Conservation (phyloP, 1,140 invertebrate genomes). For the Drosophila yakuba region DNA sequence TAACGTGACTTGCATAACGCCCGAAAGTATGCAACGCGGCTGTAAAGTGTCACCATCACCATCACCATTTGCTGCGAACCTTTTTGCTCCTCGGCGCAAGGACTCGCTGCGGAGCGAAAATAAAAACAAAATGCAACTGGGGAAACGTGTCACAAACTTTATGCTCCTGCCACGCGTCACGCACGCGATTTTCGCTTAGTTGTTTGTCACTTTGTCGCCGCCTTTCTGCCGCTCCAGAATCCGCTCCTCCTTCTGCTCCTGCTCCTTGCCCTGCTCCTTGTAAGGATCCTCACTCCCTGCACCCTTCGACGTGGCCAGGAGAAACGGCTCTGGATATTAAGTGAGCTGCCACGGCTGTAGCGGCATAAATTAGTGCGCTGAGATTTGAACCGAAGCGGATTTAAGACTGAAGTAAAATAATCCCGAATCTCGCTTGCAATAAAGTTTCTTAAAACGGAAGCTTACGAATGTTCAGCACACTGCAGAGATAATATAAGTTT, state of each 20-base stretch:
- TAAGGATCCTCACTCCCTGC: neutral
- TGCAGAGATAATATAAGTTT: neutral
- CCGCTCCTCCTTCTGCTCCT: neutral
- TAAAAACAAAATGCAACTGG: constrained; percentile 75
- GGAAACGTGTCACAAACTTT: constrained; percentile 82
- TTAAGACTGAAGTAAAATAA: constrained; percentile 20
- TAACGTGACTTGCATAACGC: constrained; percentile 81
- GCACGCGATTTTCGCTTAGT: constrained; percentile 82
- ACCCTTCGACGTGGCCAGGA: constrained; percentile 54
- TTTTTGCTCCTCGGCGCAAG: constrained; percentile 55
- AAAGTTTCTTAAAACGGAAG: constrained; percentile 25
- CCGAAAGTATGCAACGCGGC: constrained; percentile 74
- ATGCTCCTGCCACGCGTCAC: constrained; percentile 79
- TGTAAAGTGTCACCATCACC: constrained; percentile 75
- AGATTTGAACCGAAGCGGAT: constrained; percentile 53
- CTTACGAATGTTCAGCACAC: neutral
- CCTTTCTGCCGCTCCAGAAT: constrained; percentile 23
- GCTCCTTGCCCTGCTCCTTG: neutral
- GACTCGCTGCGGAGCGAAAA: constrained; percentile 31
- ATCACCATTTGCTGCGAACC: constrained; percentile 39
- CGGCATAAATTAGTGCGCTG: constrained; percentile 65
- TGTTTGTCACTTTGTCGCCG: constrained; percentile 77
- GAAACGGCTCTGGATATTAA: constrained; percentile 73
- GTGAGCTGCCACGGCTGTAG: constrained; percentile 59
- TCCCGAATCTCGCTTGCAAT: constrained; percentile 9